These are phyloP conservation scores for Echiichthys vipera DNA, from an alignment of 2,797 vertebrate species.

Conservation along the genomic window DNA sequence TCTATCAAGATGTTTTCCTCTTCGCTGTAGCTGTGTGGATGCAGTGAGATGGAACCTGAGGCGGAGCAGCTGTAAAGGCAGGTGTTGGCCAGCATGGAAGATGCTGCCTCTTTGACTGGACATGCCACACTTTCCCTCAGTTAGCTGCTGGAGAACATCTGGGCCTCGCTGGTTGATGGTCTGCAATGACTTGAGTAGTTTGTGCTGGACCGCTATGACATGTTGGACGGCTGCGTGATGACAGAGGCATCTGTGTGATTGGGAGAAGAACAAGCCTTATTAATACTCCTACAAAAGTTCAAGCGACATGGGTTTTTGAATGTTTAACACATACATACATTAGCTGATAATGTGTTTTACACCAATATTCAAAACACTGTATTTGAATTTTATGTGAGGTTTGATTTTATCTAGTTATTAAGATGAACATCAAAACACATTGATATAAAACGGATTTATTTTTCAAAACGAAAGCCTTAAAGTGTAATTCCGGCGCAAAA, in stretches of 20 bases:
- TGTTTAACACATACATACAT: conserved; percentile 28
- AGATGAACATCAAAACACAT: neutral
- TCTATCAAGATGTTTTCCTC: conserved; percentile 54
- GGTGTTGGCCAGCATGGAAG: conserved; percentile 73
- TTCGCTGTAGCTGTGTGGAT: conserved; percentile 24
- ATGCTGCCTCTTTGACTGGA: conserved; percentile 74
- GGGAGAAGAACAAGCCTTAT: conserved; percentile 40
- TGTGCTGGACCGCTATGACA: conserved; percentile 43
- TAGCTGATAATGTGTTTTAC: neutral
- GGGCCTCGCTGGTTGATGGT: conserved; percentile 59
- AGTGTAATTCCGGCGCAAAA: no score
- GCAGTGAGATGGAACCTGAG: conserved; percentile 69
- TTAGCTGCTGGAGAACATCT: conserved; percentile 79
- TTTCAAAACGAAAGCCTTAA: neutral
- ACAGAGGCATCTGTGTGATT: conserved; percentile 73
- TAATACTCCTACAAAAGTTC: conserved; percentile 34
- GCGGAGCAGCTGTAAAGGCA: conserved; percentile 75
- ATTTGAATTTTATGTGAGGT: neutral
- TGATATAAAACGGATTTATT: neutral
- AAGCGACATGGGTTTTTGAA: conserved; percentile 19
- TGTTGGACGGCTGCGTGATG: conserved; percentile 56
- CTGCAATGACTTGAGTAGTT: conserved; percentile 57
- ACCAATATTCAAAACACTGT: neutral
- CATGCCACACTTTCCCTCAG: conserved; percentile 56
- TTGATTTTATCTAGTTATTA: neutral